Conservation (phyloP, 2,113 vertebrate species). For the Dicentrarchus labrax region DNA sequence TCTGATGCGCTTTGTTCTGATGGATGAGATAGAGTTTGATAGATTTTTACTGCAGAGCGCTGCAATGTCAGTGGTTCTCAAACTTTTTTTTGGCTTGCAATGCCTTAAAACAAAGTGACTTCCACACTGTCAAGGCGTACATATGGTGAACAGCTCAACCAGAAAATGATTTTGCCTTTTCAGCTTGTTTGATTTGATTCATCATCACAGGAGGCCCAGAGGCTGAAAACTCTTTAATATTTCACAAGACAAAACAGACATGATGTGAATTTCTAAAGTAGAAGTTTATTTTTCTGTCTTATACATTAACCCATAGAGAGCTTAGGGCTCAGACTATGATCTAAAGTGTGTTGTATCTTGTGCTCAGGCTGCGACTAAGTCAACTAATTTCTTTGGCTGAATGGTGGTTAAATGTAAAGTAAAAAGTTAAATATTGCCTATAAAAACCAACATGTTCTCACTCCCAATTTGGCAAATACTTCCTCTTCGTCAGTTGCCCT, state of each 20-base stretch:
- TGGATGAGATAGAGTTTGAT: background rate
- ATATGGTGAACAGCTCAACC: slow-evolving; percentile 12
- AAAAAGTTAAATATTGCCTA: background rate
- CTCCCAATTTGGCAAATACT: too few relatives aligned
- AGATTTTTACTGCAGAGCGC: background rate
- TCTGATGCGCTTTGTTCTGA: background rate
- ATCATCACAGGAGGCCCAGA: slow-evolving; percentile 2
- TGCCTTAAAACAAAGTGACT: slow-evolving; percentile 8
- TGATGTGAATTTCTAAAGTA: background rate
- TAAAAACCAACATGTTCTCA: too few relatives aligned
- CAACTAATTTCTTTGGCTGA: background rate
- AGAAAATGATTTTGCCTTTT: slow-evolving; percentile 32
- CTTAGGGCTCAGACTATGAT: background rate
- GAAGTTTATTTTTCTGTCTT: background rate
- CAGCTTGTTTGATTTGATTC: slow-evolving; percentile 35
- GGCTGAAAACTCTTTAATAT: background rate
- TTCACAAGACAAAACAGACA: background rate
- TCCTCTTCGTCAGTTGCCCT: too few relatives aligned
- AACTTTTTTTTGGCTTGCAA: background rate
- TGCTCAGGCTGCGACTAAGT: background rate
- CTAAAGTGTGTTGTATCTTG: background rate
- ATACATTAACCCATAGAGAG: background rate
- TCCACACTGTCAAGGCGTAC: background rate
- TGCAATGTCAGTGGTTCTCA: background rate
- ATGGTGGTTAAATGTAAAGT: background rate